These are phyloP conservation scores for Engystomops pustulosus DNA, from an alignment of 2,113 vertebrate species.

Conservation along the genomic window DNA sequence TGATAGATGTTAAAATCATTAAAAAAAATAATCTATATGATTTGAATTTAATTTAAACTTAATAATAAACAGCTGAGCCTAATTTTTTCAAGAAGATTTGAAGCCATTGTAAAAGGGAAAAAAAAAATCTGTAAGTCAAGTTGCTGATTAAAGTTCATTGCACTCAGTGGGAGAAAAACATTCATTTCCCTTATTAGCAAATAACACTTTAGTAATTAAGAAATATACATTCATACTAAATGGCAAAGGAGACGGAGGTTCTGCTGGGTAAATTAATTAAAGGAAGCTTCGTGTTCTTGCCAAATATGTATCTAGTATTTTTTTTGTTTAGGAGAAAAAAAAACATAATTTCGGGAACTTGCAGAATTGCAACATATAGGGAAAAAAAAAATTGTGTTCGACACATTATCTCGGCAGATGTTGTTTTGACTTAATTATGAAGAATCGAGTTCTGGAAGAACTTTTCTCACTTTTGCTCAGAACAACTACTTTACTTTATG, in stretches of 20 bases:
- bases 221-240: conserved; percentile 36
- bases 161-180: conserved; percentile 23
- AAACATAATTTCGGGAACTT: conserved; percentile 57
- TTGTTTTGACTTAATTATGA: conserved; percentile 60
- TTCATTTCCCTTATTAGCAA: conserved; percentile 8
- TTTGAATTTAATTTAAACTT: background rate
- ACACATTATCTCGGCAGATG: conserved; percentile 53
- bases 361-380: conserved; percentile 56
- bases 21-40: no score
- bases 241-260: conserved; percentile 36
- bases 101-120: background rate
- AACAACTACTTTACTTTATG: conserved; percentile 42
- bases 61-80: background rate
- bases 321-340: conserved; percentile 51
- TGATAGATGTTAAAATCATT: no score
- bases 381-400: conserved; percentile 48
- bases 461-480: conserved; percentile 42
- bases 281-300: conserved; percentile 55
- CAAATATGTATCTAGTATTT: conserved; percentile 48
- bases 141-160: conserved; percentile 34
- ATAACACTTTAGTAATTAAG: conserved; percentile 35
- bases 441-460: conserved; percentile 46
- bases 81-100: background rate
- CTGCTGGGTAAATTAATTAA: conserved; percentile 51
- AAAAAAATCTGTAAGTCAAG: background rate